Evolutionary conservation across 92 coral and sea anemone species (phyloP), one percentile per base, ranked within the genome.

Genomic region (Phenganax subtilis): DNA sequence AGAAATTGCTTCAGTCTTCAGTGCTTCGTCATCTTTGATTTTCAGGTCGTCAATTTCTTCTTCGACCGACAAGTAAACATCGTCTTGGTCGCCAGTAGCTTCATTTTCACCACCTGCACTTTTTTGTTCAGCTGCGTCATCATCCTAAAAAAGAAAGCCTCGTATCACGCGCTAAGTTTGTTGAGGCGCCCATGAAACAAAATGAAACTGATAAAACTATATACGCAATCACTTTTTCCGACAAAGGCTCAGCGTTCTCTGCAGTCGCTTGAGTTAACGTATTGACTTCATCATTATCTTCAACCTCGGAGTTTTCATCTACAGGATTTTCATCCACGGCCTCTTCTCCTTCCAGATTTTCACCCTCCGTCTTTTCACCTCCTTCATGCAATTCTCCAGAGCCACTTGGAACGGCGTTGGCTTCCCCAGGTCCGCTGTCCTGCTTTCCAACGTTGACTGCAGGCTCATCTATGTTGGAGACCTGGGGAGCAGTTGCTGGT

Each of bases 401-500:
- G 2, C 7, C 30, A 11, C 37, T 37, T 37, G 9, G 53, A 11
- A 30, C 54, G 12, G 53, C 52, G 15, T 28, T 67, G 0, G 53
- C 72, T 27, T 67, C 37, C 37, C 7, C 72, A 4, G 4, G 64
- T 25, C 53, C 62, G 80, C 51, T 27, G 17, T 75, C 47, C 80
- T 54, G 12, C 20, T 72, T 52, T 10, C 58, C 20, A 7, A 3
- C 57, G 62, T 17, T 12, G 29, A 10, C 51, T 47, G 80, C 30
- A 31, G 60, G 51, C 51, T 76, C 69, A 27, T 76, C 17, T 20
- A 55, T 28, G 81, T 28, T 58, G 9, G 81, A 10, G 59, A 69
- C 69, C 80, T 75, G 66, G 65, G 65, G 51, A 75, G 20, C 51
- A 75, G 65, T 75, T 27, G 55, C 66, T 11, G 4, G 55, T 25